These are phyloP conservation scores for Crotalus horridus DNA, from an alignment of 2,113 vertebrate species.

Conservation along the genomic window DNA sequence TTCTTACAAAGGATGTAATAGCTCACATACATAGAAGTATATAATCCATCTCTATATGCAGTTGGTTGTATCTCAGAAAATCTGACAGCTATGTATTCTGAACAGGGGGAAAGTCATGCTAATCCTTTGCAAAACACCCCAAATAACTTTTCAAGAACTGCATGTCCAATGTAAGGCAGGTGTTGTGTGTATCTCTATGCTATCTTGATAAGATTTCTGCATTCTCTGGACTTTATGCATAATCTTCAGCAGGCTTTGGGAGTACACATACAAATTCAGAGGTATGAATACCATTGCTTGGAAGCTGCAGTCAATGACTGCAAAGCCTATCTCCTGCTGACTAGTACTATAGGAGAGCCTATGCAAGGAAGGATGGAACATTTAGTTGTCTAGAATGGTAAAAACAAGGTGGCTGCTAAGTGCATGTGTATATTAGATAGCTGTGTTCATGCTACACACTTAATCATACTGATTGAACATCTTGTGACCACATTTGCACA, in stretches of 20 bases:
- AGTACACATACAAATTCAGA: not conserved
- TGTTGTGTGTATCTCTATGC: not conserved
- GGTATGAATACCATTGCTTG: not conserved
- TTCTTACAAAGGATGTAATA: not conserved
- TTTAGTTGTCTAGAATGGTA: not conserved
- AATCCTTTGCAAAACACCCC: not conserved
- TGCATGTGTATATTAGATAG: not conserved
- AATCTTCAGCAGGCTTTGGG: not conserved
- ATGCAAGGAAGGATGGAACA: not conserved
- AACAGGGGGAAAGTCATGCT: not conserved
- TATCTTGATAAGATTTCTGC: not conserved
- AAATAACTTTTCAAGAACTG: not conserved
- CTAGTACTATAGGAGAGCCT: not conserved
- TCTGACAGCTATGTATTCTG: not conserved
- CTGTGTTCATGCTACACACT: not conserved
- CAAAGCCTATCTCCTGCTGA: not conserved
- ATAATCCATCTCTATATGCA: not conserved
- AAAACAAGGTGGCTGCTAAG: not conserved
- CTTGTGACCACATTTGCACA: not conserved
- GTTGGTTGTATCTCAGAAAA: not conserved
- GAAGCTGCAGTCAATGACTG: not conserved
- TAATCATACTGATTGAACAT: not conserved
- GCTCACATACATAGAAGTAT: not conserved
- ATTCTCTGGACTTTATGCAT: not conserved
- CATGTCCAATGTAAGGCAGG: not conserved